These are phyloP conservation scores for Labia minor DNA, from an alignment of 2,888 invertebrate genomes.

Conservation along the genomic window DNA sequence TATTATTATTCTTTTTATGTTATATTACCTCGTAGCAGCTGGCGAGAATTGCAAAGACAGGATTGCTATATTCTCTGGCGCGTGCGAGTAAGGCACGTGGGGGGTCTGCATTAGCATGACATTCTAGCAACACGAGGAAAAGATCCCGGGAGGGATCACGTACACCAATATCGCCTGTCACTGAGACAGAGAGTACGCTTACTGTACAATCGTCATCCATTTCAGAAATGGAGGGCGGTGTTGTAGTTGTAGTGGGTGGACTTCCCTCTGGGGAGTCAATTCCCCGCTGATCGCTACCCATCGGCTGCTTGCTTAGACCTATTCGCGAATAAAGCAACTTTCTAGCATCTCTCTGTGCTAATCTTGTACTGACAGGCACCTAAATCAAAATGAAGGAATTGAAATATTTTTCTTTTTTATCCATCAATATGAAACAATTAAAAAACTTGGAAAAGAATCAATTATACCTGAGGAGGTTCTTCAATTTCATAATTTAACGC, in stretches of 20 bases:
- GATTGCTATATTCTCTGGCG: slow-evolving; percentile 46
- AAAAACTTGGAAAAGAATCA: no score
- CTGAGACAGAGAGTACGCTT: background rate
- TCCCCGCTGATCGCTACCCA: background rate
- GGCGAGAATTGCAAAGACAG: slow-evolving; percentile 53
- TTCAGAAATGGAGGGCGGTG: background rate
- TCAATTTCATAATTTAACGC: slow-evolving; percentile 17
- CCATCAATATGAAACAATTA: no score
- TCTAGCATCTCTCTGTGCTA: slow-evolving; percentile 33
- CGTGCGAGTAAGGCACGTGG: slow-evolving; percentile 52
- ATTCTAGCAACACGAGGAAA: slow-evolving; percentile 33
- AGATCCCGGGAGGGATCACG: slow-evolving; percentile 15
- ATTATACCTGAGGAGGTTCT: background rate
- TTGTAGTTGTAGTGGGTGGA: background rate
- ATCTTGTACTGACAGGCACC: background rate
- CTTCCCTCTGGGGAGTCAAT: background rate
- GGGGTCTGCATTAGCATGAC: slow-evolving; percentile 46
- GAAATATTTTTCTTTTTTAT: no score
- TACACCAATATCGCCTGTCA: background rate
- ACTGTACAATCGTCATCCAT: background rate
- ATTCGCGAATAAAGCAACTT: slow-evolving; percentile 30
- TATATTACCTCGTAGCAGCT: slow-evolving; percentile 53
- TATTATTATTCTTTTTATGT: no score
- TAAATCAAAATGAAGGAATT: background rate
- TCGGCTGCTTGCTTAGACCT: background rate